Conservation (phyloP, 2,797 vertebrate genomes). For the Rhadinocentrus ornatus region DNA sequence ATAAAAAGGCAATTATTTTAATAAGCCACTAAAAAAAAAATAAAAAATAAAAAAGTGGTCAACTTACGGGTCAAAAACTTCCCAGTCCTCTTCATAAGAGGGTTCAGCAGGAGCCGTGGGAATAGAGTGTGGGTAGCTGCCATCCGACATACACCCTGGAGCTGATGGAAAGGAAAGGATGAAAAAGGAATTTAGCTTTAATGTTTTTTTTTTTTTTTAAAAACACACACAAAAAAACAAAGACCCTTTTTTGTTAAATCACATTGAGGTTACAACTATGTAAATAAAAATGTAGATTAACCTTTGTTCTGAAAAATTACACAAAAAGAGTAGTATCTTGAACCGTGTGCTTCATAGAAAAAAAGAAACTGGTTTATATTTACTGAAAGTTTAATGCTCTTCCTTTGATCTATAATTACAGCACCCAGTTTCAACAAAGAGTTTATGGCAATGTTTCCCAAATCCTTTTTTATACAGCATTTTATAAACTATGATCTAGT, state of each 20-base stretch:
- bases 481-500: not conserved
- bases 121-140: conserved; percentile 85
- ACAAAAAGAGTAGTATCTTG: not conserved
- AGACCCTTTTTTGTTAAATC: too few relatives aligned
- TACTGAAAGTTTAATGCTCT: not conserved
- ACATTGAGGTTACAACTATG: not conserved
- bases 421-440: not conserved
- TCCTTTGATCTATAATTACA: not conserved
- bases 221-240: not conserved
- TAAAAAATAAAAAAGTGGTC: not conserved
- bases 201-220: not conserved
- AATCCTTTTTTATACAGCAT: not conserved
- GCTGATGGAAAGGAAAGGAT: conserved; percentile 74
- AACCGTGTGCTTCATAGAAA: not conserved
- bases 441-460: not conserved
- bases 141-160: conserved; percentile 89
- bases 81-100: conserved; percentile 98
- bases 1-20: not conserved
- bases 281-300: not conserved
- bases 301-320: not conserved
- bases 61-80: conserved; percentile 99
- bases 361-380: not conserved
- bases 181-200: not conserved
- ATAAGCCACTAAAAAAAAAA: not conserved
- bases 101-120: conserved; percentile 90